These are phyloP conservation scores for Battus philenor DNA, from an alignment of 1,140 invertebrate genomes.

Conservation along the genomic window DNA sequence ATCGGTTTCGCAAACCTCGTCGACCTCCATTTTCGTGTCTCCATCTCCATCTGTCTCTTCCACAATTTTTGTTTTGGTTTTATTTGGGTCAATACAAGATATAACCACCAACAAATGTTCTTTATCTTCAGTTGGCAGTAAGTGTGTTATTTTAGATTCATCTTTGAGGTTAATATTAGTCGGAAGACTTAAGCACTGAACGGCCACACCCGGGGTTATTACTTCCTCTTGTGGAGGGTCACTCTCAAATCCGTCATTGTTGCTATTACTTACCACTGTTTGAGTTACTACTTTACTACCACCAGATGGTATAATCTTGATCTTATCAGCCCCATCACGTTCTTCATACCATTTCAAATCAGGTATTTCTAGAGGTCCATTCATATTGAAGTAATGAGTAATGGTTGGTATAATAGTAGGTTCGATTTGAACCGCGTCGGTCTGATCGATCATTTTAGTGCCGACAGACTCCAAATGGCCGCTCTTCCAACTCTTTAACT, in stretches of 20 bases:
- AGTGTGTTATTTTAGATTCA: conserved; percentile 76
- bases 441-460: conserved; percentile 60
- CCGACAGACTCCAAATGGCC: conserved; percentile 53
- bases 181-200: conserved; percentile 76
- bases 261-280: conserved; percentile 45
- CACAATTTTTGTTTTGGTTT: conserved; percentile 39
- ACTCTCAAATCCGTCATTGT: conserved; percentile 67
- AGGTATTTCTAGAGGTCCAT: conserved; percentile 61
- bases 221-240: conserved; percentile 57
- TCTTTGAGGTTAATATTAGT: conserved; percentile 57
- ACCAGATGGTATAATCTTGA: conserved; percentile 48
- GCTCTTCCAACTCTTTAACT: conserved; percentile 64
- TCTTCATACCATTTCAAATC: conserved; percentile 67
- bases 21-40: conserved; percentile 60
- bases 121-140: conserved; percentile 80
- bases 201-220: conserved; percentile 55
- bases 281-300: conserved; percentile 52
- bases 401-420: conserved; percentile 26
- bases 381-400: conserved; percentile 62
- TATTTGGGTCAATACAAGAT: conserved; percentile 59
- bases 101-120: conserved; percentile 80
- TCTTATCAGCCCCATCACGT: conserved; percentile 49
- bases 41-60: conserved; percentile 39
- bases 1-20: conserved; percentile 37
- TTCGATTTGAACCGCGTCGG: conserved; percentile 49